A percentile compares a stretch with the other conserved stretches of the same genome.
Conservation (phyloP, 2,797 vertebrate genomes). For the Chaetophractus vellerosus region DNA sequence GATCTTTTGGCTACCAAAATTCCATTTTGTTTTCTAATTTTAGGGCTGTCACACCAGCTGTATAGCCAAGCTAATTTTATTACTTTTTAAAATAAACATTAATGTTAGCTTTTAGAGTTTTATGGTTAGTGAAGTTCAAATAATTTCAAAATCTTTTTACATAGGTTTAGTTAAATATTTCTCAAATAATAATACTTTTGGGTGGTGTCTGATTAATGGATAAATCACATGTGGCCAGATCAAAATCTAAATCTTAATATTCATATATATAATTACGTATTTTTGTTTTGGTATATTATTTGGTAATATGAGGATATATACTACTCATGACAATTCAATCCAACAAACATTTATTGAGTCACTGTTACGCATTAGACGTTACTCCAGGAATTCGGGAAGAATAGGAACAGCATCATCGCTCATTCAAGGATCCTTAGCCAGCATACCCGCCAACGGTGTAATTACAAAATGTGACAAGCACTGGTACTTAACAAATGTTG, state of each 20-base stretch:
- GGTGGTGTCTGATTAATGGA: not conserved
- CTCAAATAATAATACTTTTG: not conserved
- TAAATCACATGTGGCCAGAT: not conserved
- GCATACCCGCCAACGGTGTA: not conserved
- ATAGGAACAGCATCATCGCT: fast-evolving
- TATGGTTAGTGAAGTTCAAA: not conserved
- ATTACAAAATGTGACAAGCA: not conserved
- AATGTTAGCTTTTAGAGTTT: not conserved
- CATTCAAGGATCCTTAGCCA: not conserved
- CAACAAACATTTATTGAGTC: not conserved
- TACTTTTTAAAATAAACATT: not conserved
- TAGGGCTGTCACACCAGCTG: not conserved
- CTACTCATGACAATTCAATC: too few species aligned
- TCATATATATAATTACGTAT: not conserved
- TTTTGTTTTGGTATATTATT: not conserved
- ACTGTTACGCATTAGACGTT: not conserved
- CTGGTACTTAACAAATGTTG: not conserved
- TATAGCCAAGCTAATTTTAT: not conserved
- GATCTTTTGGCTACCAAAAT: not conserved
- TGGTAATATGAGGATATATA: not conserved
- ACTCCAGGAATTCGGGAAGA: not conserved
- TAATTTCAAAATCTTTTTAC: not conserved
- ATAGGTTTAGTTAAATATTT: not conserved
- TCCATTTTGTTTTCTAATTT: not conserved
- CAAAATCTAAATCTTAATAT: not conserved